These are phyloP conservation scores for Micromussa lordhowensis DNA, from an alignment of 92 coral and sea anemone species.

Conservation along the genomic window DNA sequence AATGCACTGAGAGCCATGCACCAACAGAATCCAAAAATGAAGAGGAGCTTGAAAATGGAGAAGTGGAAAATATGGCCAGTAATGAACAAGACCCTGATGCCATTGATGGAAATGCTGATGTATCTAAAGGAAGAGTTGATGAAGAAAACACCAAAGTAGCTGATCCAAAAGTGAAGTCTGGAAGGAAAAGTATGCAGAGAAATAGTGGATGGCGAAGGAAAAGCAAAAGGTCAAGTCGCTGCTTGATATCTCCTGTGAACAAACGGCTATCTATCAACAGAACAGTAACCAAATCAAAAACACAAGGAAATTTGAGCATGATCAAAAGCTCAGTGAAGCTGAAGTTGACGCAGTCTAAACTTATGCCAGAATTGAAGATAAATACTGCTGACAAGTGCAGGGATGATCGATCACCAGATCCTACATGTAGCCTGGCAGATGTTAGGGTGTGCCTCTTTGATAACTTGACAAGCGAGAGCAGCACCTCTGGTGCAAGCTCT, in stretches of 20 bases:
- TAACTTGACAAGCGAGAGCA: slow-evolving; percentile 4
- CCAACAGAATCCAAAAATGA: background rate
- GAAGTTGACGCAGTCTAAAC: slow-evolving; percentile 63
- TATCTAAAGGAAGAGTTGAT: background rate
- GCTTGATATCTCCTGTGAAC: slow-evolving; percentile 13
- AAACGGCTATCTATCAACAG: slow-evolving; percentile 15
- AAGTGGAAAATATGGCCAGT: background rate
- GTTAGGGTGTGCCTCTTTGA: slow-evolving; percentile 50
- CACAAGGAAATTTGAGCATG: slow-evolving; percentile 40
- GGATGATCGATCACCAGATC: background rate
- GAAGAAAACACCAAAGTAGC: slow-evolving; percentile 3
- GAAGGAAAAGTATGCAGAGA: slow-evolving; percentile 44
- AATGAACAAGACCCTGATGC: background rate
- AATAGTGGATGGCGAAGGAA: slow-evolving; percentile 60
- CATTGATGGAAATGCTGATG: slow-evolving; percentile 9
- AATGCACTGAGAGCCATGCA: background rate
- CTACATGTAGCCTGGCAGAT: slow-evolving; percentile 24
- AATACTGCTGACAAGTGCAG: background rate
- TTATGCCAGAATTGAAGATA: slow-evolving; percentile 73
- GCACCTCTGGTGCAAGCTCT: slow-evolving; percentile 12
- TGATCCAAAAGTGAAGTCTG: slow-evolving; percentile 32
- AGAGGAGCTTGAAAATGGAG: background rate
- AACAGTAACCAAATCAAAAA: slow-evolving; percentile 30
- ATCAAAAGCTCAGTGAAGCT: slow-evolving; percentile 81
- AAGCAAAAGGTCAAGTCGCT: slow-evolving; percentile 32